A percentile compares a stretch with the other conserved stretches of the same genome.
Evolutionary conservation across 2,113 vertebrate species (phyloP).

Genomic region (Syrrhaptes paradoxus): DNA sequence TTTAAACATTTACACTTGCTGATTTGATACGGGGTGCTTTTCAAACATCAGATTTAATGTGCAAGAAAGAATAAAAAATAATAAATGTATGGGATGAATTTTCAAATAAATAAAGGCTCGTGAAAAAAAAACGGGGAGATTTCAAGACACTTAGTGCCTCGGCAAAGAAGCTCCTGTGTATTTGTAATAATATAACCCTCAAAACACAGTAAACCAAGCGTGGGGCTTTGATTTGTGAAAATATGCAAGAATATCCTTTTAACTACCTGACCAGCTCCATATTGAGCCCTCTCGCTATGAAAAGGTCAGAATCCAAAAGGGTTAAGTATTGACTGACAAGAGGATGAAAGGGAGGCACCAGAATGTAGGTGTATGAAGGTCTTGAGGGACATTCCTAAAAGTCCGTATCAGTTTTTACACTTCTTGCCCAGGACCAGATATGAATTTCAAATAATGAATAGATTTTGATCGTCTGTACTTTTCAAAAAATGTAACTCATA

Average conservation of each 20-base stretch:
- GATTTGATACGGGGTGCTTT: neutral
- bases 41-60: neutral
- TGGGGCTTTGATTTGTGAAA: slow-evolving; percentile 30
- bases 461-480: neutral
- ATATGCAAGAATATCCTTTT: slow-evolving; percentile 49
- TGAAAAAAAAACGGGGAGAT: neutral
- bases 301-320: slow-evolving; percentile 55
- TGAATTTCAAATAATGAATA: slow-evolving; percentile 43
- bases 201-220: slow-evolving; percentile 9
- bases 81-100: neutral
- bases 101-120: neutral
- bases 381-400: slow-evolving; percentile 55
- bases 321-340: slow-evolving; percentile 67
- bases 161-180: neutral
- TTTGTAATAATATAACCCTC: neutral
- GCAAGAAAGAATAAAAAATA: neutral
- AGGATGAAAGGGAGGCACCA: slow-evolving; percentile 50
- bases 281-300: neutral
- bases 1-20: neutral
- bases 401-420: slow-evolving; percentile 46
- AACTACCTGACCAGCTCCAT: slow-evolving; percentile 26
- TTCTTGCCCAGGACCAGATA: slow-evolving; percentile 10
- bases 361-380: slow-evolving; percentile 49
- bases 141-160: neutral
- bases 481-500: neutral